Evolutionary conservation across 2,113 vertebrate species (phyloP), one percentile per base, ranked within the genome.

Genomic region (Peromyscus californicus): DNA sequence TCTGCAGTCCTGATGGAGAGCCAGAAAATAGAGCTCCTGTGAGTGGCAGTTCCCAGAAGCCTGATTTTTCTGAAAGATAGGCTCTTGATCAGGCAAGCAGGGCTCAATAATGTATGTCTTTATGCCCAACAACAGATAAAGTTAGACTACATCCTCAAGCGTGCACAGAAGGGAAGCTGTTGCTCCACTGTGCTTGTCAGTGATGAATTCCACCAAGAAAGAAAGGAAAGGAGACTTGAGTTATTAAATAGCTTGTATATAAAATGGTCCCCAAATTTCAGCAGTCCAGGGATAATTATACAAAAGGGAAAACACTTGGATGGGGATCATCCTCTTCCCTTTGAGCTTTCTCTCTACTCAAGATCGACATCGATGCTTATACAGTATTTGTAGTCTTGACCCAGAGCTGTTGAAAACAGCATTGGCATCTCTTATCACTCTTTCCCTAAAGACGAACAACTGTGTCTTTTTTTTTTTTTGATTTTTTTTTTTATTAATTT

Each of bases 41-140:
- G 31, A 89, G 78, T 12, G 21, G 54, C 82, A 83, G 29, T 70
- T 89, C 85, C 94, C 70, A 51, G 65, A 97, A 39, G 85, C n/a
- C 59, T 95, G 85, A 57, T 97, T 97, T 97, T 96, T 97, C 96
- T 98, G 94, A 98, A 98, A 97, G 97, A 96, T 61, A 97, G 90
- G 19, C 48, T 98, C 89, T 97, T 97, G 97, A 95, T 98, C 19
- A 31, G 80, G 97, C 87, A 93, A 98, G 89, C 89, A 97, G 26
- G 63, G n/a, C 97, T 96, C 98, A 97, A 94, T 98, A 98, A 98
- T 98, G 98, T 98, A 98, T 98, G 96, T 39, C 74, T 96, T 95
- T 96, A 94, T 97, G 82, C 42, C 97, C n/a, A 86, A 91, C n/a
- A 98, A 74, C 89, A 91, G 93, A 97, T 92, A 97, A 87, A 98